Evolutionary conservation across 2,888 invertebrate genomes (phyloP).

Genomic region (Drosophila subquinaria): DNA sequence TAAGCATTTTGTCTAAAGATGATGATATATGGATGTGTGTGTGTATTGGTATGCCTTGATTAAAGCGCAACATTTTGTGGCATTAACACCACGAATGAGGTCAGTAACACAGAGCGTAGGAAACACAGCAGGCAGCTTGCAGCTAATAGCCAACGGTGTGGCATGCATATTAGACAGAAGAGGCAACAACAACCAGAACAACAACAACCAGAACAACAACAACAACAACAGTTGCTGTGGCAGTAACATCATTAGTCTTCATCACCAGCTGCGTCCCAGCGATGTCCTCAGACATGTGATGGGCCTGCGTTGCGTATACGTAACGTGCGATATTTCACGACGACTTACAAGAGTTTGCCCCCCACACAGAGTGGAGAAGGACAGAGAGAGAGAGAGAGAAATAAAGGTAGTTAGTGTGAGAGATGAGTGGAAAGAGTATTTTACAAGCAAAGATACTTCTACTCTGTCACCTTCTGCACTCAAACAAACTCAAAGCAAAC

Average conservation of each 20-base stretch:
- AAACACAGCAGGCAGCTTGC: constrained; percentile 23
- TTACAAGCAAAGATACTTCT: constrained; percentile 30
- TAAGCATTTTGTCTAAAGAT: constrained; percentile 20
- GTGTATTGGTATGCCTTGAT: constrained; percentile 24
- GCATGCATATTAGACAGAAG: constrained; percentile 48
- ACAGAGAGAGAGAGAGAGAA: neutral
- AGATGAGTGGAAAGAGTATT: neutral
- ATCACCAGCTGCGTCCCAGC: constrained; percentile 54
- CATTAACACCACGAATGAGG: constrained; percentile 55
- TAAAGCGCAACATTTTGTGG: constrained; percentile 55
- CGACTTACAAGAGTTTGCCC: constrained; percentile 20
- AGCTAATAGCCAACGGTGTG: constrained; percentile 51
- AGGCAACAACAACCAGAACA: constrained; percentile 26
- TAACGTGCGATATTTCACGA: constrained; percentile 61
- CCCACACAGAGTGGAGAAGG: neutral
- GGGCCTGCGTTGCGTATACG: constrained; percentile 62
- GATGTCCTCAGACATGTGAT: constrained; percentile 40
- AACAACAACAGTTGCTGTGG: constrained; percentile 26
- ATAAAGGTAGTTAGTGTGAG: neutral
- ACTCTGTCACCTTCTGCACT: constrained; percentile 50
- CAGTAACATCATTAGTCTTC: constrained; percentile 76
- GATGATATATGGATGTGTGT: constrained; percentile 24
- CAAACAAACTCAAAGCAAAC: constrained; percentile 51
- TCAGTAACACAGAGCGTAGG: constrained; percentile 55
- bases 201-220: constrained; percentile 21